A percentile compares a stretch with the other conserved stretches of the same genome.
phyloP scores from a whole-genome alignment of 2,113 vertebrate genomes.

The Nipponia nippon region DNA sequence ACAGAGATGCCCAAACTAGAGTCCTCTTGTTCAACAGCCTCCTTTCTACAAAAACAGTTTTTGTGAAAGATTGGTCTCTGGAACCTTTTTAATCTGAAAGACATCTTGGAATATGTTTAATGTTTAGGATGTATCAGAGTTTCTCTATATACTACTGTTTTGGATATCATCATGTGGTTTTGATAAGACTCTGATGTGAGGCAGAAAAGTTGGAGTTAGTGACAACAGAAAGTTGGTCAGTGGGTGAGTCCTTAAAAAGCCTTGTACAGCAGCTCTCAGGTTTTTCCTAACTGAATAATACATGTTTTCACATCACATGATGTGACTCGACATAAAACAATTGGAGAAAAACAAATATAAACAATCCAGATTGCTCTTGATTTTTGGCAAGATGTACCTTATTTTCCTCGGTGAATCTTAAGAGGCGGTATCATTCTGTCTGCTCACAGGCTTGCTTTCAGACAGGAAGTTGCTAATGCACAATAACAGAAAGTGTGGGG shows the following conservation, averaged over 20 bases:
- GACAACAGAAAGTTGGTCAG: background rate
- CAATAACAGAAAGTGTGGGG: background rate
- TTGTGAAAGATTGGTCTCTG: background rate
- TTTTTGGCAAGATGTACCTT: background rate
- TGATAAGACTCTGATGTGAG: background rate
- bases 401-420: background rate
- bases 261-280: background rate
- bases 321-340: background rate
- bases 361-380: background rate
- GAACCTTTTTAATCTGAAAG: background rate
- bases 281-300: background rate
- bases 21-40: no score
- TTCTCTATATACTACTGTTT: background rate
- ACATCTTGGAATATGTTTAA: background rate
- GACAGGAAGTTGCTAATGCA: background rate
- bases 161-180: background rate
- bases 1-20: background rate
- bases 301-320: fast-evolving
- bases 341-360: background rate
- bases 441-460: background rate
- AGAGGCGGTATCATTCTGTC: background rate
- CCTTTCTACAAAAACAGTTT: no score
- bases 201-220: background rate
- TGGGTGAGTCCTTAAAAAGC: background rate
- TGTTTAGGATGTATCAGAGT: background rate